Percentiles rank a stretch among this genome's conserved stretches.
These are phyloP conservation scores for Polyergus mexicanus DNA, from an alignment of 1,140 invertebrate genomes.

Conservation along the genomic window DNA sequence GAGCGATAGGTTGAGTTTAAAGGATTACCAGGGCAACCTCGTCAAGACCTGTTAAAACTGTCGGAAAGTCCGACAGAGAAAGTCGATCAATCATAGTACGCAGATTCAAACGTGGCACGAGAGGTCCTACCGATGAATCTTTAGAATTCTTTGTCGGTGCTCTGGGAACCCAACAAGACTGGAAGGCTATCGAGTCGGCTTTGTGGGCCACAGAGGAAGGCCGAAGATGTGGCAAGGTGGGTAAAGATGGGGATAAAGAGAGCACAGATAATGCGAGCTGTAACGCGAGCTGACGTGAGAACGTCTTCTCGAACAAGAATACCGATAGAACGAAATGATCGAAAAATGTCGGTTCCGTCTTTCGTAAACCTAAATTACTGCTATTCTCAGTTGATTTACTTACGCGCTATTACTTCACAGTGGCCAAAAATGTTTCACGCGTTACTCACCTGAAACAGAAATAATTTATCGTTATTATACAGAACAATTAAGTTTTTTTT, in stretches of 20 bases:
- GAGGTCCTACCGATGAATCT: conserved; percentile 64
- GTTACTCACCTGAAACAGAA: conserved; percentile 66
- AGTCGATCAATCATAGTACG: conserved; percentile 66
- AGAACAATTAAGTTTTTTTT: neutral
- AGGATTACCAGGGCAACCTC: neutral
- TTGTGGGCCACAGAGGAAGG: conserved; percentile 37
- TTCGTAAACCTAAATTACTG: neutral
- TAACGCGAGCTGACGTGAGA: conserved; percentile 73
- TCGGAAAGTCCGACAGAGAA: conserved; percentile 50
- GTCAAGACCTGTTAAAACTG: conserved; percentile 39
- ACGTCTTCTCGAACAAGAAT: conserved; percentile 58
- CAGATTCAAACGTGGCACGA: conserved; percentile 45
- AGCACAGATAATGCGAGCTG: conserved; percentile 55
- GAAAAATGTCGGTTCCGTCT: conserved; percentile 24
- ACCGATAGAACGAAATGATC: conserved; percentile 17
- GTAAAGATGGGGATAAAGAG: conserved; percentile 51
- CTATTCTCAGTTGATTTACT: neutral
- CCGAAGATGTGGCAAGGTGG: conserved; percentile 28
- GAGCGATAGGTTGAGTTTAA: neutral
- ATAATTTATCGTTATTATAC: conserved; percentile 22
- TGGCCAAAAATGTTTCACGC: neutral
- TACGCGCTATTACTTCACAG: neutral
- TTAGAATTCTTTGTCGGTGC: conserved; percentile 73
- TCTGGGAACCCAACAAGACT: conserved; percentile 50
- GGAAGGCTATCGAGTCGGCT: conserved; percentile 26